Conservation (phyloP, 2,888 invertebrate species). For the Leptinotarsa tumamoca region DNA sequence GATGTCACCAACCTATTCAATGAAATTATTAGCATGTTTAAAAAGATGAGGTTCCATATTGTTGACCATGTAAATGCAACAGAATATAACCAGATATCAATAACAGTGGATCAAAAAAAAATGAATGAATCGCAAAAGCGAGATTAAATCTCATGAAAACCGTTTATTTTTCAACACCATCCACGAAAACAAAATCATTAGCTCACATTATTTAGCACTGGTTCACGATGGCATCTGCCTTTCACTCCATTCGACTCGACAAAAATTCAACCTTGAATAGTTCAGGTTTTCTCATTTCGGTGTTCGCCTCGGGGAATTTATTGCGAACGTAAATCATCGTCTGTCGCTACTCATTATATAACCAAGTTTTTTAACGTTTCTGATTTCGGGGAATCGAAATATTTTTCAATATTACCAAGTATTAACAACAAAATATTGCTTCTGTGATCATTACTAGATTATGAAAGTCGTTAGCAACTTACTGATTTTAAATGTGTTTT, state of each 20-base stretch:
- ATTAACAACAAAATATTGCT: neutral
- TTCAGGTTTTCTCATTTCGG: constrained; percentile 20
- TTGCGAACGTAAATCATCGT: constrained; percentile 20
- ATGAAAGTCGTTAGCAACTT: too few species aligned
- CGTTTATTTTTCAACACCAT: neutral
- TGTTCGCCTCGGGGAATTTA: neutral
- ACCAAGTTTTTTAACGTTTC: constrained; percentile 5
- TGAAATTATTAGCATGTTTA: too few species aligned
- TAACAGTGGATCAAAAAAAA: too few species aligned
- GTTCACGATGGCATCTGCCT: constrained; percentile 23
- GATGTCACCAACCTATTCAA: too few species aligned
- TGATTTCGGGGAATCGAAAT: neutral
- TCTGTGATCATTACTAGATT: too few species aligned
- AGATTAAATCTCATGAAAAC: neutral
- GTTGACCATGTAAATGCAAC: too few species aligned
- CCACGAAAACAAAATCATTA: constrained; percentile 6
- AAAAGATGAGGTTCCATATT: too few species aligned
- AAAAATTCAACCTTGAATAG: constrained; percentile 23
- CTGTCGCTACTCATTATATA: constrained; percentile 15
- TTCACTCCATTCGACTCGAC: constrained; percentile 21
- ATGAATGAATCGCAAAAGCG: too few species aligned
- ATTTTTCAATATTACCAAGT: neutral
- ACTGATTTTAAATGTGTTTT: too few species aligned
- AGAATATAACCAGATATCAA: too few species aligned
- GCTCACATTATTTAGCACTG: constrained; percentile 10